Evolutionary conservation across 2,888 invertebrate genomes (phyloP), one percentile per base, ranked within the genome.

Genomic region (Ecliptopera silaceata): DNA sequence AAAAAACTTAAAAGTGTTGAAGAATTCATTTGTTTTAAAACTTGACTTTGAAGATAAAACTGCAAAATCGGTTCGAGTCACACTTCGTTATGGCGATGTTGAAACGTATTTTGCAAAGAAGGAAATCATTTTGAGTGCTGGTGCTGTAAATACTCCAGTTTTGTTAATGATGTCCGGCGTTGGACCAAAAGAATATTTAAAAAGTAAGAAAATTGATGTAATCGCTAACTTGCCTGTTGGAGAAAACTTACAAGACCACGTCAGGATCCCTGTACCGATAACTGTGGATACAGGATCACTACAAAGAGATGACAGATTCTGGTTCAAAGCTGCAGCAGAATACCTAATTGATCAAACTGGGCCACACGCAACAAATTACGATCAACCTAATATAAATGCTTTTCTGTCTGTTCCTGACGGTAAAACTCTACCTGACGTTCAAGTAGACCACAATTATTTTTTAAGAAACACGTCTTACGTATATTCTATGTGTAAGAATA

Each of bases 161-260:
- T 54, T 90, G 29, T 68, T 91, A 2, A 86, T 89, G 82, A 54
- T 78, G 3, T 90, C 90, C 12, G 89, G 90, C 10, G 77, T 90
- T 13, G 90, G 90, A 0, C 88, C 86, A 3, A 80, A 70, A 61
- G 36, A 64, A 22, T 75, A 82, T 49, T 71, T 91, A 2, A 65
- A 83, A 67, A 71, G 80, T 38, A 67, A 79, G 8, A 67, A 70
- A 6, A 77, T 91, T 41, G 55, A 82, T n/a, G 71, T 84, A 0
- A 48, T 83, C 43, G 74, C 73, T 18, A 64, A 87, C 66, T 74
- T 88, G 47, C 82, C 80, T 1, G 90, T 91, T 1, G 91, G 91
- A n/a, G 74, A 80, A 70, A 89, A 91, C 70, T 75, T 91, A n/a
- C 89, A 89, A 71, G 90, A 91, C 52, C 91, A 91, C 65, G 88